A percentile compares a stretch with the other conserved stretches of the same genome.
Evolutionary conservation across 2,113 vertebrate genomes (phyloP).

Genomic region (Chaetura pelagica): DNA sequence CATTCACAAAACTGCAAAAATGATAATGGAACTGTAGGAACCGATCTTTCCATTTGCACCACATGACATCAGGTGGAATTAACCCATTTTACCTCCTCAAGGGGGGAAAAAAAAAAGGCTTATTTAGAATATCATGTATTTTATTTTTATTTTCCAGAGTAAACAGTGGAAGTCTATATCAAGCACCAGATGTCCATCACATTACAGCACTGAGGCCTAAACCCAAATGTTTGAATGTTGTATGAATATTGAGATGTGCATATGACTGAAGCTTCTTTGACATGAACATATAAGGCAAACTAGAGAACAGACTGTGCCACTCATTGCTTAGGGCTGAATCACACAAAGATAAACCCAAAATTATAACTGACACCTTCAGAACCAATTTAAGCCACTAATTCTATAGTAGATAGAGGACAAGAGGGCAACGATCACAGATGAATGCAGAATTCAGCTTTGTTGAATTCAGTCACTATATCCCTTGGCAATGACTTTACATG

Average conservation of each 20-base stretch:
- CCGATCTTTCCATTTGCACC: neutral
- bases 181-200: neutral
- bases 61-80: neutral
- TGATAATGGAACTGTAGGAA: neutral
- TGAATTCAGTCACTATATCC: neutral
- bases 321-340: neutral
- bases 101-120: neutral
- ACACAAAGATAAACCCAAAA: neutral
- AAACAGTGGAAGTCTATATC: neutral
- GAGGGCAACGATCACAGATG: neutral
- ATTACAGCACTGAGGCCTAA: neutral
- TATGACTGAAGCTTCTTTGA: neutral
- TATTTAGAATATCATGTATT: neutral
- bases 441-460: neutral
- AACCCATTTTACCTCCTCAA: neutral
- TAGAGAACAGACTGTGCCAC: neutral
- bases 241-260: neutral
- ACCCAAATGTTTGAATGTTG: neutral
- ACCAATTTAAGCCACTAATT: neutral
- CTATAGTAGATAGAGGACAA: neutral
- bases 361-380: neutral
- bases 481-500: neutral
- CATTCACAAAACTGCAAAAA: neutral
- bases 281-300: neutral
- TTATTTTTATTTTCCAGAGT: neutral